phyloP scores from a whole-genome alignment of 1,140 invertebrate genomes.

The Lasioglossum albipes region DNA sequence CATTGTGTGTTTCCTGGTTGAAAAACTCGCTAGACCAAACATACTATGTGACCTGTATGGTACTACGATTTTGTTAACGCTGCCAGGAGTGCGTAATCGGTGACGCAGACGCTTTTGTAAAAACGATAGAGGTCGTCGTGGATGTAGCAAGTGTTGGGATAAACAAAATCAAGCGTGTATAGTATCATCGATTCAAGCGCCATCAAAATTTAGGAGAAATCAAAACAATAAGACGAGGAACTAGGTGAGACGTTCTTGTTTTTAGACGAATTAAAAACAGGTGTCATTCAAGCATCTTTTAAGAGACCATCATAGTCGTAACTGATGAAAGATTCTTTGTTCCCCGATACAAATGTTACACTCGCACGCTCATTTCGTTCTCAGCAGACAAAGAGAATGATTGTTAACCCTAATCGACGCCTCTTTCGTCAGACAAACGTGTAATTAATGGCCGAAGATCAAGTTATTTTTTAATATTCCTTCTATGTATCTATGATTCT shows the following conservation, averaged over 20 bases:
- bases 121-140: background rate
- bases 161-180: too few relatives aligned
- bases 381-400: background rate
- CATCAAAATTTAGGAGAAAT: too few relatives aligned
- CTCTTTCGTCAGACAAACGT: background rate
- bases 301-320: background rate
- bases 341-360: background rate
- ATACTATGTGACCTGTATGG: background rate
- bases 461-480: background rate
- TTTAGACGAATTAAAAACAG: too few relatives aligned
- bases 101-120: background rate
- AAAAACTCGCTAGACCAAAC: constrained; percentile 5
- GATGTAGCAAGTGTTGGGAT: background rate
- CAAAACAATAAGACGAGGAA: too few relatives aligned
- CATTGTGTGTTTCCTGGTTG: background rate
- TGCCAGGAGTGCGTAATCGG: background rate
- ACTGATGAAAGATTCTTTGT: constrained; percentile 10
- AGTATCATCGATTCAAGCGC: too few relatives aligned
- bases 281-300: background rate
- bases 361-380: background rate
- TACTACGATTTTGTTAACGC: background rate
- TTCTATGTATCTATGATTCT: too few relatives aligned
- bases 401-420: background rate
- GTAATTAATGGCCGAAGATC: background rate
- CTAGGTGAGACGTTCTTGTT: too few relatives aligned